phyloP scores from a whole-genome alignment of 1,140 invertebrate species.

The Rhyacophila brunnea region DNA sequence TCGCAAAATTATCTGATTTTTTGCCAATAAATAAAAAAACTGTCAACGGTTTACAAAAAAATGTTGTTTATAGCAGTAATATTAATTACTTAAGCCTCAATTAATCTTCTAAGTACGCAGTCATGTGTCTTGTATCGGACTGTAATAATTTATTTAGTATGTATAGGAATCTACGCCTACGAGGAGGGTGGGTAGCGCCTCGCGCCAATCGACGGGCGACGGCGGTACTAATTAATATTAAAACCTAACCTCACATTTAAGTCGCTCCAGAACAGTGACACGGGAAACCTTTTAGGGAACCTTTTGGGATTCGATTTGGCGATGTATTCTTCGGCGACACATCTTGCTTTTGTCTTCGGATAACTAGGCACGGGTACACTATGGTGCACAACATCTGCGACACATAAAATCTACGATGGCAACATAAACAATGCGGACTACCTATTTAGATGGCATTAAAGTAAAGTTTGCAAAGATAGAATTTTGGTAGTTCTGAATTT shows the following conservation, averaged over 20 bases:
- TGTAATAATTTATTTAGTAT: background rate
- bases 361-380: no score
- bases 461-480: no score
- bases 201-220: constrained; percentile 2
- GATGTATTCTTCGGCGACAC: constrained; percentile 13
- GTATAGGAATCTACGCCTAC: background rate
- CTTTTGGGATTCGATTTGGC: constrained; percentile 34
- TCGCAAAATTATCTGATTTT: no score
- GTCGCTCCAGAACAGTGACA: constrained; percentile 22
- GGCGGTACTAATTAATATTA: constrained; percentile 33
- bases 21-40: no score
- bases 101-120: background rate
- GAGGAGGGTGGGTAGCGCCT: background rate
- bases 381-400: no score
- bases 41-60: background rate
- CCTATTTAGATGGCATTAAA: no score
- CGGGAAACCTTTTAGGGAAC: constrained; percentile 33
- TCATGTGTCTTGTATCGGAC: background rate
- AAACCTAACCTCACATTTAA: constrained; percentile 33
- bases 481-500: no score
- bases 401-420: no score
- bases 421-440: no score
- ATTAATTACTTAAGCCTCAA: background rate
- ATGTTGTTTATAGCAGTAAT: background rate
- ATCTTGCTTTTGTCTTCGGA: no score